phyloP scores from a whole-genome alignment of 2,888 invertebrate species.

The Amblyjoppa proteus region DNA sequence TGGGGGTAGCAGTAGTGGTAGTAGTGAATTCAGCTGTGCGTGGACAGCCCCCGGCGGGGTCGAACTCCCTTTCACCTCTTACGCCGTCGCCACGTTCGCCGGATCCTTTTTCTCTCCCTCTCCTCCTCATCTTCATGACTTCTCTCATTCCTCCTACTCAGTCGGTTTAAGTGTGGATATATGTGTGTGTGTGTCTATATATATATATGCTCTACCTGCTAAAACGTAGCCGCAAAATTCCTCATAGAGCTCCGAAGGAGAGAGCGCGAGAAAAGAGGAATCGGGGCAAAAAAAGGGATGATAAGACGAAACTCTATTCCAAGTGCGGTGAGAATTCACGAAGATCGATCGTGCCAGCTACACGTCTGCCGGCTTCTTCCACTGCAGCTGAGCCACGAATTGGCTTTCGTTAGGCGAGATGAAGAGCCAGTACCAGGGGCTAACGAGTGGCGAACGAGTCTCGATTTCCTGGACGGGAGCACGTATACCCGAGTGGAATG shows the following conservation, averaged over 20 bases:
- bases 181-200: background rate
- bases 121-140: slow-evolving; percentile 28
- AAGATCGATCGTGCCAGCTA: slow-evolving; percentile 25
- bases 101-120: slow-evolving; percentile 10
- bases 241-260: background rate
- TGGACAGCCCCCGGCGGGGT: slow-evolving; percentile 13
- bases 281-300: slow-evolving; percentile 1
- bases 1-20: slow-evolving; percentile 2
- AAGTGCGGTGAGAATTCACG: slow-evolving; percentile 47
- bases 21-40: slow-evolving; percentile 2
- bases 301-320: slow-evolving; percentile 29
- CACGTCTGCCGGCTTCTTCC: slow-evolving; percentile 25
- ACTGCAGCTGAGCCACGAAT: slow-evolving; percentile 50
- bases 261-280: background rate
- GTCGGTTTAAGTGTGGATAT: background rate
- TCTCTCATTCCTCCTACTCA: slow-evolving; percentile 12
- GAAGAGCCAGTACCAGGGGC: slow-evolving; percentile 44
- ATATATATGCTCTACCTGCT: background rate
- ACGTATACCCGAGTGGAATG: slow-evolving; percentile 12
- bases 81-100: slow-evolving; percentile 3
- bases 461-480: slow-evolving; percentile 57
- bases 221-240: slow-evolving; percentile 29
- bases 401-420: slow-evolving; percentile 59
- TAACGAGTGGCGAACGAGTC: slow-evolving; percentile 59
- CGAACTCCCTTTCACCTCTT: background rate